Base-by-base conservation (phyloP, 2,797 vertebrate species). In the Toxotes lorentzi region DNA sequence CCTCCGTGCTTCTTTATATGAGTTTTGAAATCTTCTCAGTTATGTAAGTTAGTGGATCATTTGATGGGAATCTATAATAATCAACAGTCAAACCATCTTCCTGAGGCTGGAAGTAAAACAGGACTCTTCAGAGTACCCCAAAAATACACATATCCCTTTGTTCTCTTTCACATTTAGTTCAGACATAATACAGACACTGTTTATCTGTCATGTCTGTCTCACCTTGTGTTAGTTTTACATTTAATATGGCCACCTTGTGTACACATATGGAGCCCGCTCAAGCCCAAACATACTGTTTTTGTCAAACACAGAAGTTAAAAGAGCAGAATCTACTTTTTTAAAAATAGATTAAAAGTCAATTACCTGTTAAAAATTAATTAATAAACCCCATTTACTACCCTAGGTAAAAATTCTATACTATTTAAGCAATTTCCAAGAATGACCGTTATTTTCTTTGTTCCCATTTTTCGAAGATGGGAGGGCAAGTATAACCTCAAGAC, bases 171-270 rank as follows among this genome's bases (percentile, higher is more conserved):
- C 50, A 78, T 86, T 88, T 86, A 83, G 81, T 41, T 50, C 59
- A 88, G 73, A 86, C 86, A 79, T 66, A 82, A 82, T 72, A 80
- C 47, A 79, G 7, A 88, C 78, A 47, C 40, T 2, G 56, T 54
- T 0, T 1, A 16, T 40, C 19, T 67, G 53, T 51, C 38, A 68
- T 68, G 70, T 70, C 57, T 69, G 63, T 67, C 72, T 79, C 54
- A 23, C 61, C 48, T 38, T 21, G 30, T 70, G 57, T 73, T 87
- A 30, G 50, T 81, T 82, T 83, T 56, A 72, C 43, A 57, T 81
- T 85, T 78, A 67, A 72, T 14, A 67, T 61, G 56, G 56, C 32
- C 62, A 43, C 38, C 76, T 54, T 81, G 51, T 79, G 59, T 72
- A 78, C 58, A 72, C 64, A 79, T 5, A 43, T 43, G 67, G 16